Percentiles rank a stretch among this genome's conserved stretches.
Conservation (phyloP, 2,113 vertebrate species). For the Semnopithecus entellus region DNA sequence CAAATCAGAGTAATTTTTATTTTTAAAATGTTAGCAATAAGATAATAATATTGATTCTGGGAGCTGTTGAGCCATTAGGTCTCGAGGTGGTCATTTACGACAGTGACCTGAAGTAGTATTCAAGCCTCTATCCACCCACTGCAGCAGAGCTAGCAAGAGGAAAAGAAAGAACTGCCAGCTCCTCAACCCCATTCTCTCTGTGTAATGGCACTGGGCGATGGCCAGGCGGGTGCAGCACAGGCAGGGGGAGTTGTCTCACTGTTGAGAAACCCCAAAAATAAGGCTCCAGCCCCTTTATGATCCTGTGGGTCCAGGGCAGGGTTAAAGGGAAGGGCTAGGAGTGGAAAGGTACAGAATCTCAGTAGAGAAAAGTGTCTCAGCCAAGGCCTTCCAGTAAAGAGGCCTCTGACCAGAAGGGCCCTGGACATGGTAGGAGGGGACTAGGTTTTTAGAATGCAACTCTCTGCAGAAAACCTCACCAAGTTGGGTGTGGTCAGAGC, state of each 20-base stretch:
- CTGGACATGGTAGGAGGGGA: neutral
- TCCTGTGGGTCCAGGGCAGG: neutral
- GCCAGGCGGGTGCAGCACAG: neutral
- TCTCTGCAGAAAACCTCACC: neutral
- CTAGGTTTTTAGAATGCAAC: neutral
- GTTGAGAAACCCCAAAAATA: neutral
- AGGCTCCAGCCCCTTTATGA: neutral
- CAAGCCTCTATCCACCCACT: neutral
- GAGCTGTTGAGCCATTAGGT: neutral
- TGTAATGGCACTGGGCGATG: no score
- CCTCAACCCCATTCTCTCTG: no score
- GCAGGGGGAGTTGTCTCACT: neutral
- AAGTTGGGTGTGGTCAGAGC: neutral
- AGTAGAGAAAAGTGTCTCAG: neutral
- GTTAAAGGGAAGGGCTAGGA: neutral
- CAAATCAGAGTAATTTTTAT: neutral
- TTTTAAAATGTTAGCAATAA: neutral
- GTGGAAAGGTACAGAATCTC: neutral
- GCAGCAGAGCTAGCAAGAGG: neutral
- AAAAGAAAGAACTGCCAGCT: neutral
- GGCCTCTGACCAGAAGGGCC: neutral
- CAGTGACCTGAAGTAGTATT: neutral
- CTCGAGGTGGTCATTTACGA: neutral
- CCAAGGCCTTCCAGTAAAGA: neutral
- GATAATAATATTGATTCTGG: neutral